Conservation (phyloP, 2,113 vertebrate species). For the Osmerus eperlanus region DNA sequence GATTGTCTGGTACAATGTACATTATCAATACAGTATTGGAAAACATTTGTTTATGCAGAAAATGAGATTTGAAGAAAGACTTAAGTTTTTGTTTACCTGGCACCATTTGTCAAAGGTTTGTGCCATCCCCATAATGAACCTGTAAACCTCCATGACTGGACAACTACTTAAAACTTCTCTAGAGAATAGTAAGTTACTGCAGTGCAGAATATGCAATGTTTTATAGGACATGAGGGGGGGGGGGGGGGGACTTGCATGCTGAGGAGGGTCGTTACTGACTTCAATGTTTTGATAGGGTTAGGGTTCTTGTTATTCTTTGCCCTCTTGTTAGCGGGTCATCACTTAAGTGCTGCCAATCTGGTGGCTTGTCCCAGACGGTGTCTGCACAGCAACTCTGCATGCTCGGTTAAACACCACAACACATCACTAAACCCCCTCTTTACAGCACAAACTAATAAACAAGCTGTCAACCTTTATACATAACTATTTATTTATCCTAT, state of each 20-base stretch:
- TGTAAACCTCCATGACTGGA: slow-evolving; percentile 59
- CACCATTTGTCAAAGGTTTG: slow-evolving; percentile 42
- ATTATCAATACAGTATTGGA: slow-evolving; percentile 48
- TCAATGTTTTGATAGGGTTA: neutral
- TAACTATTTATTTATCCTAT: slow-evolving; percentile 20
- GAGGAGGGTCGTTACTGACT: slow-evolving; percentile 66
- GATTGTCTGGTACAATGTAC: slow-evolving; percentile 31
- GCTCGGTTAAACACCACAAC: neutral
- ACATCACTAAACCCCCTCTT: slow-evolving; percentile 43
- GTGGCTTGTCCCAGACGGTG: neutral
- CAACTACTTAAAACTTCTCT: slow-evolving; percentile 73
- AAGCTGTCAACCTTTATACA: slow-evolving; percentile 25
- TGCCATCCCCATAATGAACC: slow-evolving; percentile 67
- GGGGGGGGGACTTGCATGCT: slow-evolving; percentile 60
- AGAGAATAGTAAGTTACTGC: slow-evolving; percentile 79
- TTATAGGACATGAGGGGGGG: slow-evolving; percentile 56
- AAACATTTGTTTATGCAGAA: slow-evolving; percentile 45
- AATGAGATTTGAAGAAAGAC: slow-evolving; percentile 25
- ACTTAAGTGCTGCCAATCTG: slow-evolving; percentile 29
- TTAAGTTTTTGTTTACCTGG: too few species aligned
- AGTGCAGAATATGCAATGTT: slow-evolving; percentile 78
- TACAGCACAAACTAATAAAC: slow-evolving; percentile 60
- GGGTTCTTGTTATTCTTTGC: slow-evolving; percentile 40
- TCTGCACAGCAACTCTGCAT: slow-evolving; percentile 60
- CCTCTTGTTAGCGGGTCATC: slow-evolving; percentile 44